Base-by-base conservation (phyloP, 2,888 invertebrate species). In the Andrena trimmerana region DNA sequence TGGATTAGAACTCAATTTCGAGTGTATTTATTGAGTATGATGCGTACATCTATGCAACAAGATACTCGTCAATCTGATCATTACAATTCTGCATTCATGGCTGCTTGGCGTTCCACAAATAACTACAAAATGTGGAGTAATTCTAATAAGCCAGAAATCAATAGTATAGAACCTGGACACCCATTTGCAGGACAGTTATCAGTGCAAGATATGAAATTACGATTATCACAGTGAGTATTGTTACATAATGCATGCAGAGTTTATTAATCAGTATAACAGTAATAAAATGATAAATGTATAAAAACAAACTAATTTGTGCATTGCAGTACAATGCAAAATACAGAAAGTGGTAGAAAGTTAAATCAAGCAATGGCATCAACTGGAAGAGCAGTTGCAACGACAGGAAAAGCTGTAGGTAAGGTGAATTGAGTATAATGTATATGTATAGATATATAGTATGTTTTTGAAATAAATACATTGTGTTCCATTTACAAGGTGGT, bases 1-100 rank as follows among this genome's bases (percentile, higher is more conserved):
- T 99, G 99, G 99, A 97, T 99, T 85, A 95, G 99, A 86, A 97
- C 98, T 71, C 99, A 99, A 94, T 99, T 99, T 93, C 96, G 97
- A 86, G 97, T 97, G 69, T 98, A 98, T 93, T 95, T 98, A 84
- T 95, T 98, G 88, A 97, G 97, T 91, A 95, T 98, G 80, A 93
- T 98, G 87, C 95, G 98, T 89, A 98, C 98, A 8, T 97, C 97
- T 50, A 94, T 97, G 83, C 94, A 97, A 87, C 96, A 97, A 89
- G 97, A 97, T 60, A 95, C 96, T 79, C 96, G 97, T 86, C 98
- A 98, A 92, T 95, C 96, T 66, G 98, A 99, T 88, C 97, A 98
- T 88, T 99, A 98, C 94, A 99, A 99, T 94, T 95, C 96, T 2
- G 95, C 96, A 85, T 99, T 98, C 93, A 95, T 99, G 93, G 93